Percentiles rank a stretch among this genome's conserved stretches.
Conservation (phyloP, 2,888 invertebrate species). For the Hyposoter didymator region DNA sequence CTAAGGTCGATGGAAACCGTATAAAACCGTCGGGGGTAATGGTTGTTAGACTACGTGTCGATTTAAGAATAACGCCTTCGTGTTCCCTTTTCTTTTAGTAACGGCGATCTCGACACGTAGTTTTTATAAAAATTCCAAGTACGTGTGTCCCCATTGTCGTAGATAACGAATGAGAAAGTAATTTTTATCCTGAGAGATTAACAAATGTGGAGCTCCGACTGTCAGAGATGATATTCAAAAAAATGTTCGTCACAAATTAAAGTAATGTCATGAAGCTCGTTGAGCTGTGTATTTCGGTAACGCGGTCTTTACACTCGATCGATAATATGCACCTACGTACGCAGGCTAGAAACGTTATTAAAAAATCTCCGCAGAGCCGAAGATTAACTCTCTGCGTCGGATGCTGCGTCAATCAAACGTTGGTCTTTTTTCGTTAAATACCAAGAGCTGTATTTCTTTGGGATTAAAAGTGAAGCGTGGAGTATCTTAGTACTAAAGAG, state of each 20-base stretch:
- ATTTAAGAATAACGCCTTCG: conserved; percentile 55
- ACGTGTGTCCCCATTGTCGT: conserved; percentile 10
- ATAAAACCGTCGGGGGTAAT: conserved; percentile 49
- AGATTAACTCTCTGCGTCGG: conserved; percentile 32
- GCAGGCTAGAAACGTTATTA: conserved; percentile 16
- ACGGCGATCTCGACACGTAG: conserved; percentile 45
- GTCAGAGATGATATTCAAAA: conserved; percentile 12
- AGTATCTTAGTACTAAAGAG: conserved; percentile 46
- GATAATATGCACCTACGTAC: background rate
- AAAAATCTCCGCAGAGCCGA: conserved; percentile 25
- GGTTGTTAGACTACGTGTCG: conserved; percentile 57
- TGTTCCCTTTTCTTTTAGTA: conserved; percentile 24
- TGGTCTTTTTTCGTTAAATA: background rate
- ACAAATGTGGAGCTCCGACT: background rate
- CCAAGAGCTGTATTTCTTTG: conserved; percentile 17
- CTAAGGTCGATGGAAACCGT: conserved; percentile 28
- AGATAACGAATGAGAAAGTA: conserved; percentile 33
- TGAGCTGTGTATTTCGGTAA: background rate
- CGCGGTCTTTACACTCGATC: background rate
- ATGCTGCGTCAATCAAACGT: conserved; percentile 41
- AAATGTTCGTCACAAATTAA: conserved; percentile 2
- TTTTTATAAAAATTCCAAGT: conserved; percentile 38
- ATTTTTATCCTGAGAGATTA: background rate
- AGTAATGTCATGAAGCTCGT: background rate
- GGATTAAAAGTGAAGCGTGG: conserved; percentile 44